phyloP scores from a whole-genome alignment of 2,797 vertebrate genomes.

The Gadopsis marmoratus region DNA sequence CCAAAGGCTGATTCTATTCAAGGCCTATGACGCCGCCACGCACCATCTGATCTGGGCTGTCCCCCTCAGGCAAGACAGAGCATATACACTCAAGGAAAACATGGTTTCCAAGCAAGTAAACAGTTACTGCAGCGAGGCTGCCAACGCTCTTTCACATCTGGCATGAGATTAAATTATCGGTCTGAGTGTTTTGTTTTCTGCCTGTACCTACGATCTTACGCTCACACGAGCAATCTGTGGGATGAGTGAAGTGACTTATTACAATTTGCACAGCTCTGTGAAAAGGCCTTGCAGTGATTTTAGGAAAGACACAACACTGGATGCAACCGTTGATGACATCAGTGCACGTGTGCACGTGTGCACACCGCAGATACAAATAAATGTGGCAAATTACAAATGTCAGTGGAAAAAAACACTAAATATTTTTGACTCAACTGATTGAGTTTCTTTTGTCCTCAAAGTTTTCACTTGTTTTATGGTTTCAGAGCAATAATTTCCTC shows the following conservation, averaged over 20 bases:
- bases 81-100: slow-evolving; percentile 65
- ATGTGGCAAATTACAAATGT: not conserved
- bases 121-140: slow-evolving; percentile 49
- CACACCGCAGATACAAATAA: not conserved
- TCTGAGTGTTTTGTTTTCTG: slow-evolving; percentile 33
- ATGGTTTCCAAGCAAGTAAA: slow-evolving; percentile 75
- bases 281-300: not conserved
- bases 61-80: slow-evolving; percentile 63
- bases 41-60: slow-evolving; percentile 21
- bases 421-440: not conserved
- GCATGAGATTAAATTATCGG: slow-evolving; percentile 32
- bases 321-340: not conserved
- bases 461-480: slow-evolving; percentile 51
- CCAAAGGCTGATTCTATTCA: slow-evolving; percentile 43
- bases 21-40: slow-evolving; percentile 26
- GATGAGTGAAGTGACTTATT: not conserved
- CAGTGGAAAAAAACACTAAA: not conserved
- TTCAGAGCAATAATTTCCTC: slow-evolving; percentile 25
- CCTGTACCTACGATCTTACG: slow-evolving; percentile 13
- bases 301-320: not conserved
- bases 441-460: not conserved
- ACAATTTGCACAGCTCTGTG: not conserved
- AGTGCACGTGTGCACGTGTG: not conserved
- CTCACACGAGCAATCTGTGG: not conserved
- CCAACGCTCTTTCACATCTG: slow-evolving; percentile 55